Evolutionary conservation across 2,888 invertebrate genomes (phyloP).

Genomic region (Drosophila nr. perissopoda): DNA sequence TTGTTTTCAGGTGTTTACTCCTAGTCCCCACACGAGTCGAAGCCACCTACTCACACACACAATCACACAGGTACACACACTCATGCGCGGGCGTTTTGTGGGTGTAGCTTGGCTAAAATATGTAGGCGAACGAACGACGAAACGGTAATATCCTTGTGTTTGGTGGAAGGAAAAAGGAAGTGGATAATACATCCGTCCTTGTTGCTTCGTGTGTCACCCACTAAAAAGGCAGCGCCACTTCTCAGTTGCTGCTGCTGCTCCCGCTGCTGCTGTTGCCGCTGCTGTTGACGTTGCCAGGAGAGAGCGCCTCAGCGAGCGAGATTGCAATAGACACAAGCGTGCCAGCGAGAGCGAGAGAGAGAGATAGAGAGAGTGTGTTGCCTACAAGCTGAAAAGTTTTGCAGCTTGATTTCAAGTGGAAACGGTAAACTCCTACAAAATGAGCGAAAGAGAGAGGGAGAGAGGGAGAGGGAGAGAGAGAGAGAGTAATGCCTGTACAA

Average conservation of each 20-base stretch:
- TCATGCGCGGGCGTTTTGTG: conserved; percentile 35
- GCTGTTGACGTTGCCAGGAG: conserved; percentile 33
- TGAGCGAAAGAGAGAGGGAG: conserved; percentile 23
- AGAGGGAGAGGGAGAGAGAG: conserved; percentile 10
- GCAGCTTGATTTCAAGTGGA: conserved; percentile 67
- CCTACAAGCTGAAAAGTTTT: conserved; percentile 37
- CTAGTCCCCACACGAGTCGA: conserved; percentile 10
- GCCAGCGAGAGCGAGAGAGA: conserved; percentile 7
- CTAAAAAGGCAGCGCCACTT: conserved; percentile 82
- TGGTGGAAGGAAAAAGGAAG: conserved; percentile 86
- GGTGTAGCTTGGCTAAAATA: conserved; percentile 27
- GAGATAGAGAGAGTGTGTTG: conserved; percentile 25
- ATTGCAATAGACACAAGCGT: conserved; percentile 29
- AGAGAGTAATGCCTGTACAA: not conserved
- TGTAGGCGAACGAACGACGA: conserved; percentile 82
- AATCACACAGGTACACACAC: conserved; percentile 21
- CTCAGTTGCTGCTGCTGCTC: conserved; percentile 42
- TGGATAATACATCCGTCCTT: conserved; percentile 86
- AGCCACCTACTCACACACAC: conserved; percentile 22
- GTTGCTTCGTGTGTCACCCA: conserved; percentile 86
- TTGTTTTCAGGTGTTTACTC: conserved; percentile 66
- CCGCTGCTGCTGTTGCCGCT: conserved; percentile 27
- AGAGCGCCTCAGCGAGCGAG: conserved; percentile 43
- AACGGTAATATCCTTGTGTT: conserved; percentile 86
- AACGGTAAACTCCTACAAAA: conserved; percentile 81